Base-by-base conservation (phyloP, 2,113 vertebrate species). In the Trochalopteron elliotii region DNA sequence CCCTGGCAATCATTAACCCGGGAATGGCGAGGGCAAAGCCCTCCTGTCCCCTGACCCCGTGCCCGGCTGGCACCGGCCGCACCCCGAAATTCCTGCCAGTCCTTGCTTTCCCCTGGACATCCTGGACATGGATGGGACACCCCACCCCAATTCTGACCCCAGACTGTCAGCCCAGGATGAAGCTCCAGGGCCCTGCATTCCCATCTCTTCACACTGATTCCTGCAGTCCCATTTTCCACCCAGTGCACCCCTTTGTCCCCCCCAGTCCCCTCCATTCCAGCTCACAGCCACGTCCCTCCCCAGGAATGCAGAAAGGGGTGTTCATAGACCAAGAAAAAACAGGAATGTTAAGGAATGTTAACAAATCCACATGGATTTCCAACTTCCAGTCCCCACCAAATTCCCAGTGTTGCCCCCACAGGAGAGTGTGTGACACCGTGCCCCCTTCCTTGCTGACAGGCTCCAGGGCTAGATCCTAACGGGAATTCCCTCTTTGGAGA, bases 251-350 rank as follows among this genome's bases (percentile, higher is more conserved):
- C 42, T 35, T 3, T 31, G 15, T 44, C 17, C n/a, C 24, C 19
- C 19, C n/a, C n/a, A n/a, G n/a, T n/a, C n/a, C n/a, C n/a, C n/a
- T n/a, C n/a, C 5, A 35, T 22, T 22, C 44, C 44, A 11, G 28
- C 45, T 21, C 23, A 12, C 9, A 21, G n/a, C 49, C 75, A 25
- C 35, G 31, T 25, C 25, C 33, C 27, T 35, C 44, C 22, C 20
- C 5, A 20, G 52, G 30, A 85, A 59, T 2, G 33, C 55, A 33
- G 9, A 25, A 83, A 44, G 15, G 13, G 30, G 5, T 2, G 0
- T 9, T 53, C n/a, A 35, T 0, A 0, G 3, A 30, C 7, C 49
- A 31, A 17, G 12, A 20, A 77, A 83, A 39, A 13, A 0, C 52
- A 8, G 49, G 24, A 45, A 55, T 0, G 5, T 8, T 35, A 24